Evolutionary conservation across 2,888 invertebrate species (phyloP), one percentile per base, ranked within the genome.

Genomic region (Drosophila algonquin): DNA sequence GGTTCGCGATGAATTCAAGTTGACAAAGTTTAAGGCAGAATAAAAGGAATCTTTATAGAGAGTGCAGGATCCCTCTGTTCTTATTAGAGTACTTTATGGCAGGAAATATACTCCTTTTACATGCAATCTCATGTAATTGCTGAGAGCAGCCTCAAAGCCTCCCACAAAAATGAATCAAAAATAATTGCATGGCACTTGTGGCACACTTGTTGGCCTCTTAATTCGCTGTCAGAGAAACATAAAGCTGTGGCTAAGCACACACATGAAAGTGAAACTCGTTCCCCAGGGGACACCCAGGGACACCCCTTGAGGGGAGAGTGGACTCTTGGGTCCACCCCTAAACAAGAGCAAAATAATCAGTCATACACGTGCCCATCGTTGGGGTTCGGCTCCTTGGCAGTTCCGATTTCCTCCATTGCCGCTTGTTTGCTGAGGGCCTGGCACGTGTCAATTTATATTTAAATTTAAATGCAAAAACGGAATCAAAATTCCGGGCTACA

Each of bases 371-470:
- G 73, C 73, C 24, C 59, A 40, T 55, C 55, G 46, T 16, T 40
- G 2, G 40, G 35, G 53, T 24, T 73, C 40, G 27, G 45, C n/a
- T 24, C 12, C 44, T 9, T 48, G 16, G 45, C 46, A 51, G 77
- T 62, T 68, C 63, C 67, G 67, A 53, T 72, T 58, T 70, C 47
- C 55, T 59, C 27, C 51, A 47, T 62, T 51, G 81, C 73, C 84
- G 87, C 73, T 81, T 86, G 83, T 79, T 88, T 83, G 84, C 1
- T 74, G 52, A 55, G 59, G 61, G 65, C 40, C 54, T 61, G 87
- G 81, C 89, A 88, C 89, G 89, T 88, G 89, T 79, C 83, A 83
- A 83, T 88, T 83, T 86, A 83, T 88, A 83, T 83, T 84, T 84
- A 86, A 88, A 87, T 63, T 63, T 55, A 63, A 72, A 73, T 72